A percentile compares a stretch with the other conserved stretches of the same genome.
phyloP scores from a whole-genome alignment of 2,888 invertebrate genomes.

The Herminia tarsipennalis region DNA sequence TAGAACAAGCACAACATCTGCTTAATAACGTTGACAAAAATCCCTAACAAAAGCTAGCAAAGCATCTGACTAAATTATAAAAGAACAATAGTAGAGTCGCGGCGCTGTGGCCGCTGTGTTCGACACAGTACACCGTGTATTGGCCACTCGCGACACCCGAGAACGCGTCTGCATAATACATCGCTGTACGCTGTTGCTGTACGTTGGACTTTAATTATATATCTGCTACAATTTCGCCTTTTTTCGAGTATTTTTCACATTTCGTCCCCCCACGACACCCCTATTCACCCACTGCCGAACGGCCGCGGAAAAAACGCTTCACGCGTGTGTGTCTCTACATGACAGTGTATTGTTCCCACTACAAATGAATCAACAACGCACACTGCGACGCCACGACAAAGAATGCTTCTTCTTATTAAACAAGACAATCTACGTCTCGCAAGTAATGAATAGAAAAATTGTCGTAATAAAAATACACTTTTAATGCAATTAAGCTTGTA shows the following conservation, averaged over 20 bases:
- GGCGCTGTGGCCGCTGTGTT: constrained; percentile 28
- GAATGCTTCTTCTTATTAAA: constrained; percentile 21
- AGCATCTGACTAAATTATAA: constrained; percentile 26
- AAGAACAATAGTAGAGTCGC: constrained; percentile 18
- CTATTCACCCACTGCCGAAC: constrained; percentile 69
- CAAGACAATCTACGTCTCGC: constrained; percentile 34
- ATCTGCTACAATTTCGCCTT: constrained; percentile 86
- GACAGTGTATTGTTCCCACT: constrained; percentile 49
- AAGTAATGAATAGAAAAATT: constrained; percentile 56
- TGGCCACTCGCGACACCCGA: constrained; percentile 66
- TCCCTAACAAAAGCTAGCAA: constrained; percentile 1
- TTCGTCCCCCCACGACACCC: constrained; percentile 73
- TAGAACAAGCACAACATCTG: too few species aligned
- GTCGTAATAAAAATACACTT: constrained; percentile 62
- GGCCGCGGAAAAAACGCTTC: constrained; percentile 73
- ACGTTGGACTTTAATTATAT: constrained; percentile 85
- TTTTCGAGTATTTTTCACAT: constrained; percentile 87
- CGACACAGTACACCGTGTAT: constrained; percentile 48
- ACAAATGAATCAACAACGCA: constrained; percentile 25
- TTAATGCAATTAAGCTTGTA: constrained; percentile 80
- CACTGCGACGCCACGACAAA: constrained; percentile 21
- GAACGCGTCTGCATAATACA: constrained; percentile 82
- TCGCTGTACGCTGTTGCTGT: constrained; percentile 77
- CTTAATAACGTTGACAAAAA: background rate
- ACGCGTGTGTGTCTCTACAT: constrained; percentile 67